Evolutionary conservation across 2,888 invertebrate species (phyloP).

Genomic region (Trichogramma evanescens): DNA sequence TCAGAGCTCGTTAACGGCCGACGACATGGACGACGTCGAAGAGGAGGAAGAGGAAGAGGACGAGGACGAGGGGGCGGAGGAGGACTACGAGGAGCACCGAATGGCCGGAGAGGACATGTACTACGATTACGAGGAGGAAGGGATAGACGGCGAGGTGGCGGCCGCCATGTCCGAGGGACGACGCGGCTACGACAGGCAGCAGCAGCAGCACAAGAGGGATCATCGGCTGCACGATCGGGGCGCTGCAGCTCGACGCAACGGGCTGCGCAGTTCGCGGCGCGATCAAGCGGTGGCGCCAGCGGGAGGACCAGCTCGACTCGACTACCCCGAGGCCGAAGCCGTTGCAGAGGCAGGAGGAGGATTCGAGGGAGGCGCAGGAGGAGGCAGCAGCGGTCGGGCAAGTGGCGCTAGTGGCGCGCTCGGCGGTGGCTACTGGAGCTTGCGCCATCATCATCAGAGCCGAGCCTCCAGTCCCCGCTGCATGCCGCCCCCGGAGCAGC

Average conservation of each 20-base stretch:
- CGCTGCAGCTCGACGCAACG: too few species aligned
- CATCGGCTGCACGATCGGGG: too few species aligned
- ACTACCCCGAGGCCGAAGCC: slow-evolving; percentile 21
- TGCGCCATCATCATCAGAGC: slow-evolving; percentile 40
- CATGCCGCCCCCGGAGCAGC: slow-evolving; percentile 52
- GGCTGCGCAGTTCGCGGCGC: neutral
- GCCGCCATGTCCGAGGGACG: slow-evolving; percentile 29
- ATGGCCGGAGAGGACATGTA: slow-evolving; percentile 37
- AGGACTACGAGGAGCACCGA: slow-evolving; percentile 21
- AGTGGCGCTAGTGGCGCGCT: slow-evolving; percentile 15
- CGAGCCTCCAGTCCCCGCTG: slow-evolving; percentile 51
- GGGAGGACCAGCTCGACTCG: slow-evolving; percentile 21
- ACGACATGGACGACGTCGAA: slow-evolving; percentile 27
- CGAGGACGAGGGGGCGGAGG: slow-evolving; percentile 24
- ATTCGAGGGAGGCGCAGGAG: slow-evolving; percentile 15
- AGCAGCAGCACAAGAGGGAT: too few species aligned
- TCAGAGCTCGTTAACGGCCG: slow-evolving; percentile 16
- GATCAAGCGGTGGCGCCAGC: neutral
- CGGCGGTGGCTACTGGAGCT: slow-evolving; percentile 47
- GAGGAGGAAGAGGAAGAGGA: slow-evolving; percentile 26
- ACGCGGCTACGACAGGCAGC: slow-evolving; percentile 24
- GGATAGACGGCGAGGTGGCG: slow-evolving; percentile 32
- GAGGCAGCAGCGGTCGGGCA: slow-evolving; percentile 18
- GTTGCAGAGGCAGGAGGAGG: slow-evolving; percentile 20
- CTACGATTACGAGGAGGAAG: slow-evolving; percentile 36